Percentiles rank a stretch among this genome's conserved stretches.
These are phyloP conservation scores for Rhopalosiphum maidis DNA, from an alignment of 1,140 invertebrate species.

Conservation along the genomic window DNA sequence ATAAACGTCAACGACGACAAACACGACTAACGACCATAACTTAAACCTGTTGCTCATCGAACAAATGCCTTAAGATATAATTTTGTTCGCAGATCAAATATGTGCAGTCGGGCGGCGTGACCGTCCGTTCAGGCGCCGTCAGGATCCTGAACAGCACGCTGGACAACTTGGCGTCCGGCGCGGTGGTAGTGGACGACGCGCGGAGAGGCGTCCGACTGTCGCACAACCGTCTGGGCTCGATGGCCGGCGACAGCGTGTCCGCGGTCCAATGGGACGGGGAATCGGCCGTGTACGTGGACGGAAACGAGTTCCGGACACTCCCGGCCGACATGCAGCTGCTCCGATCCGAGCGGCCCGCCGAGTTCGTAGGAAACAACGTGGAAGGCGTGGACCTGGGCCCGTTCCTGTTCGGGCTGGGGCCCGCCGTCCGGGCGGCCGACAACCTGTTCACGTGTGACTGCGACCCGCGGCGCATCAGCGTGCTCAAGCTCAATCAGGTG, in stretches of 20 bases:
- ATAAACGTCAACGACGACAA: neutral
- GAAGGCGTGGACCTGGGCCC: constrained; percentile 41
- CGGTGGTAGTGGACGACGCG: neutral
- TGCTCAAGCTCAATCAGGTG: constrained; percentile 51
- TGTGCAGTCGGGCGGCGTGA: neutral
- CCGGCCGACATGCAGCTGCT: constrained; percentile 49
- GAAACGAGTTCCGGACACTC: constrained; percentile 36
- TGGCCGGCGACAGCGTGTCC: constrained; percentile 23
- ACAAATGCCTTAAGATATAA: neutral
- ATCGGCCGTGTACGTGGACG: neutral
- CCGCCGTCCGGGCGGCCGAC: neutral
- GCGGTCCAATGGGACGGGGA: neutral
- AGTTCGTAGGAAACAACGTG: constrained; percentile 35
- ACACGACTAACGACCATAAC: neutral
- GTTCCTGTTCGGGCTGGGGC: constrained; percentile 31
- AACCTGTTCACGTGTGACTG: constrained; percentile 57
- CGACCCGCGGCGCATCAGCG: constrained; percentile 48
- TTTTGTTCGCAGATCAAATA: constrained; percentile 16
- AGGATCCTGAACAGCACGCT: constrained; percentile 41
- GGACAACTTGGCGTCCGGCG: neutral
- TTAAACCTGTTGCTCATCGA: neutral
- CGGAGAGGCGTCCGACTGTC: neutral
- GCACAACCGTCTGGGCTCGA: neutral
- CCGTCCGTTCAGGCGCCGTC: neutral
- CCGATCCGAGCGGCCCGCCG: constrained; percentile 31